These are phyloP conservation scores for Myocastor coypus DNA, from an alignment of 2,113 vertebrate species.

Conservation along the genomic window DNA sequence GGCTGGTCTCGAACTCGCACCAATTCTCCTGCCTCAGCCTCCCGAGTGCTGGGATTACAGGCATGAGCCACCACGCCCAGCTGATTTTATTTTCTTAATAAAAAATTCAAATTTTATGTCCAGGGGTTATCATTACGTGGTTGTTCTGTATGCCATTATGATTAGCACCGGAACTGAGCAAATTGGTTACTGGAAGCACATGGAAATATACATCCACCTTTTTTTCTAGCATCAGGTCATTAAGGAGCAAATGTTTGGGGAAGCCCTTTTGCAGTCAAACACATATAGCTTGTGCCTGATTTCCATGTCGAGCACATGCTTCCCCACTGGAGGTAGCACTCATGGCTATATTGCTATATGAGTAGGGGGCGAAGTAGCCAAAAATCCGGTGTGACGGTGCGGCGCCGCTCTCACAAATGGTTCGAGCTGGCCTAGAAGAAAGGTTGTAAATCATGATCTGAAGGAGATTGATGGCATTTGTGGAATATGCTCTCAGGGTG, in stretches of 20 bases:
- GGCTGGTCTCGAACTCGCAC: no score
- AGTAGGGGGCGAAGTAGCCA: conserved; percentile 79
- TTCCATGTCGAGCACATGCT: neutral
- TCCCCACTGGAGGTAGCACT: neutral
- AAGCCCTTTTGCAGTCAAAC: conserved; percentile 25
- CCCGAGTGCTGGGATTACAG: no score
- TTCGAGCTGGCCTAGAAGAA: conserved; percentile 80
- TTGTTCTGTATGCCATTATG: conserved; percentile 48
- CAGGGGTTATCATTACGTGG: neutral
- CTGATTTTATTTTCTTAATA: no score
- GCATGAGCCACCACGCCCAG: no score
- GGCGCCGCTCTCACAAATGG: conserved; percentile 76
- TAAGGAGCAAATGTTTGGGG: conserved; percentile 42
- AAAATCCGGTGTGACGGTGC: conserved; percentile 83
- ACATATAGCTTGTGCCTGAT: conserved; percentile 31
- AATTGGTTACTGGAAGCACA: neutral
- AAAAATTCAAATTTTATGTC: neutral
- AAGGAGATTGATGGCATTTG: conserved; percentile 90
- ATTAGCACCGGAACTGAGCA: neutral
- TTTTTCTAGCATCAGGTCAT: conserved; percentile 32
- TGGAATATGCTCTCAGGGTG: conserved; percentile 86
- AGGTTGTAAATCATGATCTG: conserved; percentile 88
- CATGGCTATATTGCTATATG: fast-evolving
- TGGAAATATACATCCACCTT: neutral
- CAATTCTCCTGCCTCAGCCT: no score